Evolutionary conservation across 2,888 invertebrate genomes (phyloP).

Genomic region (Pseudococcus jackbeardsleyi): DNA sequence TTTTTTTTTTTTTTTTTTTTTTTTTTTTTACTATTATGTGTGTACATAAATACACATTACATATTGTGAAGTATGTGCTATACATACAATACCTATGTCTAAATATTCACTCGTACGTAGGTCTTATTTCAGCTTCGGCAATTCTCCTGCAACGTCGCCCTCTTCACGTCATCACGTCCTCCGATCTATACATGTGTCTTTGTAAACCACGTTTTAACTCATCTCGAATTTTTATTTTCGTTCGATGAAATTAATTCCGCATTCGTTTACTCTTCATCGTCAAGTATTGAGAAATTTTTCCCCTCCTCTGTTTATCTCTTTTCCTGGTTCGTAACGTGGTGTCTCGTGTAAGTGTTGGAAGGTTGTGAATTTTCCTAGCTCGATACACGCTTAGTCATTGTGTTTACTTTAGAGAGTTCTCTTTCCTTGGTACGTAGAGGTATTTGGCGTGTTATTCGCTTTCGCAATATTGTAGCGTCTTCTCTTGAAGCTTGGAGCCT

Average conservation of each 20-base stretch:
- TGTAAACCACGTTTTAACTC: not conserved
- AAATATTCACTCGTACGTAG: not conserved
- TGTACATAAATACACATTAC: not conserved
- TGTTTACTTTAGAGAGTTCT: constrained; percentile 22
- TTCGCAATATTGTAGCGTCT: not conserved
- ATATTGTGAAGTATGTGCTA: not conserved
- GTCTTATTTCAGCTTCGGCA: no score
- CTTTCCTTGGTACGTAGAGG: not conserved
- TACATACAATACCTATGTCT: not conserved
- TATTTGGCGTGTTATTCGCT: not conserved
- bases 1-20: no score
- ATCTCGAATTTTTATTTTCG: constrained; percentile 10
- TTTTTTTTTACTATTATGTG: not conserved
- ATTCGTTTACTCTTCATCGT: constrained; percentile 1
- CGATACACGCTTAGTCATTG: constrained; percentile 9
- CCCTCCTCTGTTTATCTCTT: not conserved
- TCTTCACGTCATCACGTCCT: not conserved
- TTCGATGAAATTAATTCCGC: constrained; percentile 28
- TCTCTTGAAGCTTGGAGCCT: not conserved
- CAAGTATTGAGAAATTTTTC: constrained; percentile 1
- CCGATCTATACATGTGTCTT: not conserved
- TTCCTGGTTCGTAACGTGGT: not conserved
- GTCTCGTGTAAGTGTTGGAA: not conserved
- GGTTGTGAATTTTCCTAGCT: constrained; percentile 4
- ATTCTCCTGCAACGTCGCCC: not conserved